These are phyloP conservation scores for Papilio polytes DNA, from an alignment of 1,140 invertebrate species.

Conservation along the genomic window DNA sequence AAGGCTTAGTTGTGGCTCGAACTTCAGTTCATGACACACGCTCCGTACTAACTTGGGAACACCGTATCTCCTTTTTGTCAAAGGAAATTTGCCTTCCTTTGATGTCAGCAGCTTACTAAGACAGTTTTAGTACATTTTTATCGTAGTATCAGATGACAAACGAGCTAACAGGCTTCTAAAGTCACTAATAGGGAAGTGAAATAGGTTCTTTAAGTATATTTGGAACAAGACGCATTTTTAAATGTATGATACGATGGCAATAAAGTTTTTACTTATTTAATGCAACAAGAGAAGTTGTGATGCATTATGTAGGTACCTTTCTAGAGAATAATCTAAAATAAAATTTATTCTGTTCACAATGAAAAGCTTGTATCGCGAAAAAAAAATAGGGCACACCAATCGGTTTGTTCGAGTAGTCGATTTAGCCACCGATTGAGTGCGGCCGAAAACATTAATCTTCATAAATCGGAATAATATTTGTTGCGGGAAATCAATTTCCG, in stretches of 20 bases:
- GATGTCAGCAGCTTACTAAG: not conserved
- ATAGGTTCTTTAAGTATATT: too few relatives aligned
- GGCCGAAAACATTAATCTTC: slow-evolving; percentile 29
- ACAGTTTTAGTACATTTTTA: not conserved
- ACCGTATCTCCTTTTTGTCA: slow-evolving; percentile 12
- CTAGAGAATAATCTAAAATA: too few relatives aligned
- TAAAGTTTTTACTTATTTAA: too few relatives aligned
- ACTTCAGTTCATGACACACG: slow-evolving; percentile 27
- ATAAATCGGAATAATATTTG: slow-evolving; percentile 32
- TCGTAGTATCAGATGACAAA: not conserved
- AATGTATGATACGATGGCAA: too few relatives aligned
- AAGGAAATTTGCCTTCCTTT: slow-evolving; percentile 9
- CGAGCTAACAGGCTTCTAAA: too few relatives aligned
- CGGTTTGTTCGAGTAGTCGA: slow-evolving; percentile 5
- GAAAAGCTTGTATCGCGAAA: not conserved
- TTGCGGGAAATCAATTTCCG: slow-evolving; percentile 37
- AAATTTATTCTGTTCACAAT: not conserved
- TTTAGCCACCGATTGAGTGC: slow-evolving; percentile 16
- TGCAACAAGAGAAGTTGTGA: too few relatives aligned
- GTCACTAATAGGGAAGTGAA: too few relatives aligned
- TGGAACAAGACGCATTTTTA: too few relatives aligned
- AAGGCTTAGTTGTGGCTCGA: slow-evolving; percentile 29
- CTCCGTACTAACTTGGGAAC: not conserved
- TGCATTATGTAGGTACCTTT: too few relatives aligned
- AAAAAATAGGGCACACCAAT: not conserved